These are phyloP conservation scores for Rhinolophus sinicus DNA, from an alignment of 2,113 vertebrate genomes.

Conservation along the genomic window DNA sequence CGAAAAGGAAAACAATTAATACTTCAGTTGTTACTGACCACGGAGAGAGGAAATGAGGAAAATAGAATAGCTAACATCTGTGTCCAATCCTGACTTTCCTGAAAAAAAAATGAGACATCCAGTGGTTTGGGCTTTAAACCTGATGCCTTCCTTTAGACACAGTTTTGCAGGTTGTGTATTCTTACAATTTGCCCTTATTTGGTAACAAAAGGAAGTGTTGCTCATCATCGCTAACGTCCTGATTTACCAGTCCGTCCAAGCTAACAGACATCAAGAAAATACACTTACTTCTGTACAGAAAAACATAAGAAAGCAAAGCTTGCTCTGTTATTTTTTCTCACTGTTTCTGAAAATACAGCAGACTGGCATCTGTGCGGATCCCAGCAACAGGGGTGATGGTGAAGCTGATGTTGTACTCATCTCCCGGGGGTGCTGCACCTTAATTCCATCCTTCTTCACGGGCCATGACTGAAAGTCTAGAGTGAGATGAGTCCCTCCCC, in stretches of 20 bases:
- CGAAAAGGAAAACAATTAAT: conserved; percentile 1
- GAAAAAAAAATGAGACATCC: not conserved
- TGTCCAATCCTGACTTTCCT: not conserved
- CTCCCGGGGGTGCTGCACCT: not conserved
- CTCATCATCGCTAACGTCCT: not conserved
- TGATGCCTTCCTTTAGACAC: conserved; percentile 37
- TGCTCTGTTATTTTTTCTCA: not conserved
- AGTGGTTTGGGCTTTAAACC: conserved; percentile 26
- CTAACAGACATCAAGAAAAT: not conserved
- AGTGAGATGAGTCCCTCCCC: not conserved
- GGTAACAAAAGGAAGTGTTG: not conserved
- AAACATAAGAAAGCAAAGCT: not conserved
- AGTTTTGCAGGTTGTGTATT: not conserved
- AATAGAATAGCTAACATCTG: not conserved
- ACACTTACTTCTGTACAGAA: conserved; percentile 40
- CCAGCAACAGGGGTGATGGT: not conserved
- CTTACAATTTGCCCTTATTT: not conserved
- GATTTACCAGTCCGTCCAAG: conserved; percentile 1
- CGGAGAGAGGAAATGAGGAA: not conserved
- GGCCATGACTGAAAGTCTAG: not conserved
- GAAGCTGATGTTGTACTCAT: not conserved
- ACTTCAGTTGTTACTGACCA: not conserved
- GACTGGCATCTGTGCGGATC: not conserved
- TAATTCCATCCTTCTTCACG: not conserved
- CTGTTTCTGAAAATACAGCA: conserved; percentile 53